Evolutionary conservation across 2,888 invertebrate species (phyloP), one percentile per base, ranked within the genome.

Genomic region (Cybosia mesomella): DNA sequence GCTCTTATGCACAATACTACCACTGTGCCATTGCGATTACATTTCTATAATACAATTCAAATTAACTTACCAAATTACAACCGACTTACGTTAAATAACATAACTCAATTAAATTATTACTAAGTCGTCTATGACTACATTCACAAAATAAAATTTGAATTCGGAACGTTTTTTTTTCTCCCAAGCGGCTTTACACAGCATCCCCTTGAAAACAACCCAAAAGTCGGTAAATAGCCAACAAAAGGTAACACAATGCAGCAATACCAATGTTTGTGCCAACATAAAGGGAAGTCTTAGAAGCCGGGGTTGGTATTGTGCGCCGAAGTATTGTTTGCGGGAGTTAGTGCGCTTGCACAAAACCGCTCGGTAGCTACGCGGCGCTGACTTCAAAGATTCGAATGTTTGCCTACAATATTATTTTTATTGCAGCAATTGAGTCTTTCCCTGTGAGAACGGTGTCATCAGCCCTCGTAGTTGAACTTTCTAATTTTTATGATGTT

Each of bases 151-250:
- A 54, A 49, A 70, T 79, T 81, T 81, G 79, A 84, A 88, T 88
- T 83, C 84, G 85, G 86, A 88, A 86, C 83, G 85, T 85, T 89
- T 90, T 91, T 90, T 89, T 91, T 89, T 90, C 75, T 70, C 57
- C 65, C 76, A 72, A 75, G 83, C 86, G 84, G 84, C 88, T 86
- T 87, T 85, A 78, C 82, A 82, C 86, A 83, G 86, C 65, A 68
- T 80, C 77, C 89, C 91, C 89, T 90, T 91, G 86, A 90, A 82
- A 88, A 87, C 89, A 90, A 88, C 92, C 94, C 92, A 91, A 94
- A 92, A 94, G 93, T 94, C 92, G 93, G 94, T 94, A 94, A 94
- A 94, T 91, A 92, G 87, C 71, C 82, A 85, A 95, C 94, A 95
- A 95, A 91, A 87, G 91, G 80, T 71, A 74, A 78, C 78, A 95